Evolutionary conservation across 2,113 vertebrate genomes (phyloP).

Genomic region (Sinocyclocheilus maitianheensis): DNA sequence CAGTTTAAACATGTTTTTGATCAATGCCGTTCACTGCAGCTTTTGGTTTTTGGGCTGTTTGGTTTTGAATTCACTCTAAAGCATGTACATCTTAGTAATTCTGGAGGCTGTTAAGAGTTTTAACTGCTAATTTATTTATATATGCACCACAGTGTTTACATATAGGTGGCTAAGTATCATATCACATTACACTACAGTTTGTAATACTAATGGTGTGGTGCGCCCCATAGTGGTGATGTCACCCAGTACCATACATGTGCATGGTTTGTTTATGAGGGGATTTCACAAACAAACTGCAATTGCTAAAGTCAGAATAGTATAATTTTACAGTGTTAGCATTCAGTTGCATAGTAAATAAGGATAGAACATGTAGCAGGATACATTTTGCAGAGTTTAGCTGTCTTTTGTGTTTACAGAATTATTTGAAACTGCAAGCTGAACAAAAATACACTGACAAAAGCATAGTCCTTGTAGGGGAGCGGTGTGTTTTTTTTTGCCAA

Average conservation of each 20-base stretch:
- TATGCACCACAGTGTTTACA: neutral
- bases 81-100: conserved; percentile 1
- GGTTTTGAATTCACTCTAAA: neutral
- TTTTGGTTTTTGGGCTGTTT: neutral
- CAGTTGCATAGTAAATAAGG: neutral
- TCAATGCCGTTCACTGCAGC: neutral
- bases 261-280: neutral
- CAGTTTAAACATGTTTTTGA: neutral
- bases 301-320: neutral
- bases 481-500: neutral
- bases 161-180: neutral
- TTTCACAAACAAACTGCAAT: neutral
- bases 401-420: conserved; percentile 20
- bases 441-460: conserved; percentile 16
- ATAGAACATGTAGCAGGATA: neutral
- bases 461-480: neutral
- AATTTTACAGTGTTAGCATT: conserved; percentile 19
- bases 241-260: neutral
- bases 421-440: conserved; percentile 14
- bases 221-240: neutral
- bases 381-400: neutral
- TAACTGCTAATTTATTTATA: conserved; percentile 21
- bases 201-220: neutral
- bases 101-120: neutral
- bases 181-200: neutral